These are phyloP conservation scores for Herminia tarsipennalis DNA, from an alignment of 2,888 invertebrate species.

Conservation along the genomic window DNA sequence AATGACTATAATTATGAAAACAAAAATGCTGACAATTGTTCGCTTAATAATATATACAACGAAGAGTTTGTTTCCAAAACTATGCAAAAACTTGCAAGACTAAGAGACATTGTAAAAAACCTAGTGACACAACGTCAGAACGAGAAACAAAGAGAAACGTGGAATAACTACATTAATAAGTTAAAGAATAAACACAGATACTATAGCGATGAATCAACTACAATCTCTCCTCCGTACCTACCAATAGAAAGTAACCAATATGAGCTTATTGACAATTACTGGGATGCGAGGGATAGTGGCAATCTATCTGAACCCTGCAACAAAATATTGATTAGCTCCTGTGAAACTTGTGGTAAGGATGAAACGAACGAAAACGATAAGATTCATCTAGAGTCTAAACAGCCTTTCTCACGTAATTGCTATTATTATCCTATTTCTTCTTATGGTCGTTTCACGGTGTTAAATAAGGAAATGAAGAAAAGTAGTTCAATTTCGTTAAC, in stretches of 20 bases:
- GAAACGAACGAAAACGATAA: conserved; percentile 3
- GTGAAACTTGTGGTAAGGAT: conserved; percentile 27
- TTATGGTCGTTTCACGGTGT: conserved; percentile 47
- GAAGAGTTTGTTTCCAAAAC: conserved; percentile 57
- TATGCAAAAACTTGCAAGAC: conserved; percentile 56
- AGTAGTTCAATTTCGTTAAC: not conserved
- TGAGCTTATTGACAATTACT: conserved; percentile 48
- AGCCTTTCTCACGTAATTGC: conserved; percentile 32
- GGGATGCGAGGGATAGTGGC: conserved; percentile 35
- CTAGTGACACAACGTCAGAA: conserved; percentile 54
- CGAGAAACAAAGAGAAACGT: conserved; percentile 60
- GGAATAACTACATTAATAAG: conserved; percentile 70
- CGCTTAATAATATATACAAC: conserved; percentile 47
- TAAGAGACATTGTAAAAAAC: conserved; percentile 57
- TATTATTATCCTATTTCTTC: conserved; percentile 59
- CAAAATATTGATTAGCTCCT: conserved; percentile 50
- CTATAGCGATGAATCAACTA: conserved; percentile 27
- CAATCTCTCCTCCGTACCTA: conserved; percentile 28
- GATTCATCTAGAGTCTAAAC: not conserved
- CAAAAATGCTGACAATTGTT: conserved; percentile 62
- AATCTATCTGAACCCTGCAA: conserved; percentile 42
- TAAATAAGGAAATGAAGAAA: conserved; percentile 43
- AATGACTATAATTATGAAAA: conserved; percentile 41
- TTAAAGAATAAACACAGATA: conserved; percentile 59
- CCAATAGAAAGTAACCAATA: conserved; percentile 25